phyloP scores from a whole-genome alignment of 1,140 invertebrate genomes.

The Diabrotica virgifera region DNA sequence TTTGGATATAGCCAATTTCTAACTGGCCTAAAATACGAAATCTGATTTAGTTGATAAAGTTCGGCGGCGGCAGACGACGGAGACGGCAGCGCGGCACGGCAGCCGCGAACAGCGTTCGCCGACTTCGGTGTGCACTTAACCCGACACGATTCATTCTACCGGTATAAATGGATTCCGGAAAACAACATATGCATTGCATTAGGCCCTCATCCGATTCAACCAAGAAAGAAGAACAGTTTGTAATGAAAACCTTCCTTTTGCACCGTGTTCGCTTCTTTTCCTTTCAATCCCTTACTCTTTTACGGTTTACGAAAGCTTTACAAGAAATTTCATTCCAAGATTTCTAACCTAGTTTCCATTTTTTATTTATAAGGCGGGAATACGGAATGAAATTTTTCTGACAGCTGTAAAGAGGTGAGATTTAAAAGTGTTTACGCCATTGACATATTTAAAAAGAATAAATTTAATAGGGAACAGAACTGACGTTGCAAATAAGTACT shows the following conservation, averaged over 20 bases:
- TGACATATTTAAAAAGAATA: too few relatives aligned
- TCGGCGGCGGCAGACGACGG: too few relatives aligned
- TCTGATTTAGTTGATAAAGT: constrained; percentile 14
- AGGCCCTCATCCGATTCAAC: constrained; percentile 28
- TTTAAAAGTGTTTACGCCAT: too few relatives aligned
- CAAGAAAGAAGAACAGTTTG: constrained; percentile 23
- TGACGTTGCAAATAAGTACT: too few relatives aligned
- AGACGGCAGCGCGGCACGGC: background rate
- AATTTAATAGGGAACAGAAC: too few relatives aligned
- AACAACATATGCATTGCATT: constrained; percentile 47
- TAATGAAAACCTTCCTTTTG: constrained; percentile 2
- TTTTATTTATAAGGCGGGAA: background rate
- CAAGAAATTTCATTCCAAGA: background rate
- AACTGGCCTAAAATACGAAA: constrained; percentile 5
- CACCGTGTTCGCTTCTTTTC: background rate
- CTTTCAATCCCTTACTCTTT: background rate
- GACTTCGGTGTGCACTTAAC: constrained; percentile 39
- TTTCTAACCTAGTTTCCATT: background rate
- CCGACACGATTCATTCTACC: constrained; percentile 38
- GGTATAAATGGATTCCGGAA: constrained; percentile 44
- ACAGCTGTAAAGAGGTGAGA: too few relatives aligned
- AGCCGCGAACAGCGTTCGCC: constrained; percentile 14
- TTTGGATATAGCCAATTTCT: background rate
- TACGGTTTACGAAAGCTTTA: background rate
- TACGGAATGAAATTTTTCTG: too few relatives aligned